phyloP scores from a whole-genome alignment of 2,888 invertebrate genomes.

The Trypoxylon attenuatum region DNA sequence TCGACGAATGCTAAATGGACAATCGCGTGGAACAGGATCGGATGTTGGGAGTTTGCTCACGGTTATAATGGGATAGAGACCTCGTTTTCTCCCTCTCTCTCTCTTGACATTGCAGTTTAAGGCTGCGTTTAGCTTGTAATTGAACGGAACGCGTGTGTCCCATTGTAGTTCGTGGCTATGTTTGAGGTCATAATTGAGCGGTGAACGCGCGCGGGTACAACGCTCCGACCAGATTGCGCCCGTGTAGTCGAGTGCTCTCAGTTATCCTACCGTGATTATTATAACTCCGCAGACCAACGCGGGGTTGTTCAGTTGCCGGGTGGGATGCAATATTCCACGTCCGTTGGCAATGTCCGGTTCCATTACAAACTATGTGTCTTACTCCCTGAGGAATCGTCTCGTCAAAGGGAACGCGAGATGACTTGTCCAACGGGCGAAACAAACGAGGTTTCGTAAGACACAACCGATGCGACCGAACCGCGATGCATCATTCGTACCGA shows the following conservation, averaged over 20 bases:
- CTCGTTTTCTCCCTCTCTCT: no score
- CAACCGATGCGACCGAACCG: not conserved
- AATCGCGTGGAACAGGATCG: not conserved
- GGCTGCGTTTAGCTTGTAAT: conserved; percentile 26
- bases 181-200: conserved; percentile 42
- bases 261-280: not conserved
- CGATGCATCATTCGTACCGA: conserved; percentile 33
- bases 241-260: conserved; percentile 25
- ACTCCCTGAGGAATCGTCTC: not conserved
- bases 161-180: conserved; percentile 32
- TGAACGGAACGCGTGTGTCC: conserved; percentile 29
- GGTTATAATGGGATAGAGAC: not conserved
- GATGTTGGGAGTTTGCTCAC: not conserved
- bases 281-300: not conserved
- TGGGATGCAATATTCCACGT: not conserved
- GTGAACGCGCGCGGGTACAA: conserved; percentile 16
- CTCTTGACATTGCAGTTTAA: not conserved
- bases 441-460: not conserved
- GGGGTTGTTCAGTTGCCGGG: no score
- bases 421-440: not conserved
- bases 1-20: not conserved
- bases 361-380: not conserved
- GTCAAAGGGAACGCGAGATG: not conserved
- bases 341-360: not conserved
- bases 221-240: conserved; percentile 41